phyloP scores from a whole-genome alignment of 2,113 vertebrate species.

The Polypterus senegalus region DNA sequence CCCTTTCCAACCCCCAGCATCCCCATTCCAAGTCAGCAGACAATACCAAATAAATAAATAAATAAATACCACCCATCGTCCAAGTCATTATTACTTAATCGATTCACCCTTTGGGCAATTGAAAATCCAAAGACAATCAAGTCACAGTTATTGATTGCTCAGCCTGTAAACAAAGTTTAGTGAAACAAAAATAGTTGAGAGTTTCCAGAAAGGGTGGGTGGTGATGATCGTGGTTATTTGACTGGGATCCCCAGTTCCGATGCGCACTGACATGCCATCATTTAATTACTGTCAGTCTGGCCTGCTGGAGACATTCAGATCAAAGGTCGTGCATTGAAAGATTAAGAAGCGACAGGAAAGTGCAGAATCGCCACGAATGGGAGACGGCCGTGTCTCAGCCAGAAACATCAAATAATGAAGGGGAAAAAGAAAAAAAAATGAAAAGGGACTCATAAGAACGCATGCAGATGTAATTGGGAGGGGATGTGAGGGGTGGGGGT shows the following conservation, averaged over 20 bases:
- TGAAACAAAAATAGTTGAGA: constrained; percentile 55
- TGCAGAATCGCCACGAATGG: constrained; percentile 66
- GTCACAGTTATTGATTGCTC: constrained; percentile 55
- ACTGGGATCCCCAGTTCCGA: constrained; percentile 32
- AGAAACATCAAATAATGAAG: constrained; percentile 15
- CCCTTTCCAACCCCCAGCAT: too few species aligned
- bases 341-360: constrained; percentile 55
- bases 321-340: constrained; percentile 84
- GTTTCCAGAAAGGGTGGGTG: constrained; percentile 24
- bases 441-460: constrained; percentile 24
- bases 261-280: constrained; percentile 34
- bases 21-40: too few species aligned
- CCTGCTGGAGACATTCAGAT: constrained; percentile 65
- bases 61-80: constrained; percentile 61
- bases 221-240: constrained; percentile 18
- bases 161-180: constrained; percentile 67
- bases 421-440: constrained; percentile 23
- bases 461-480: constrained; percentile 23
- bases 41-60: constrained; percentile 15
- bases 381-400: constrained; percentile 46
- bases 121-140: constrained; percentile 62
- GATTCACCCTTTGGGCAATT: constrained; percentile 69
- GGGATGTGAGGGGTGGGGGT: too few species aligned
- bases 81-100: constrained; percentile 87
- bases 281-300: constrained; percentile 51